Base-by-base conservation (phyloP, 1,140 invertebrate genomes). In the Eupeodes corollae region DNA sequence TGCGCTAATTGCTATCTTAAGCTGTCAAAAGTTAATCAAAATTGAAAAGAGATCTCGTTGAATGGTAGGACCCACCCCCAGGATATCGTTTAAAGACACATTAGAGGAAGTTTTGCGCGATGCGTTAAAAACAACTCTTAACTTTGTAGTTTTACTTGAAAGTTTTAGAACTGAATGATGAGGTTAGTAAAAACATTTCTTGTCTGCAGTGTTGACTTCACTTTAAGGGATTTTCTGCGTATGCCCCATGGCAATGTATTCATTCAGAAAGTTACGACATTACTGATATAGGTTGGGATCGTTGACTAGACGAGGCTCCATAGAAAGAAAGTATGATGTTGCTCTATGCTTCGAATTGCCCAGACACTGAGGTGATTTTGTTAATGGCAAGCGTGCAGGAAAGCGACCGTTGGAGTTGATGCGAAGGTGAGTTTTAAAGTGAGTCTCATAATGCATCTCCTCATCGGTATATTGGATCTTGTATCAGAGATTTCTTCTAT, bases 121-220 rank as follows among this genome's bases (percentile, higher is more conserved):
- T n/a, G n/a, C n/a, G n/a, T n/a, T n/a, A n/a, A n/a, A n/a, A n/a
- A n/a, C n/a, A n/a, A n/a, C n/a, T n/a, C 53, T 43, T 10, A 55
- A 19, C 46, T 62, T 58, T 9, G 63, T 68, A 9, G 55, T 58
- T 32, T 50, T 46, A 47, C 59, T 63, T 3, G 16, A 16, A 48
- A 58, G 50, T 48, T 53, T 56, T 9, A 62, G 42, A 10, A 66
- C 59, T 26, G 50, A 56, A 51, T 69, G 61, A 52, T 70, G 64
- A 31, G 60, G 57, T 21, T 54, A 41, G 46, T 52, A 50, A 34
- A 48, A 55, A 18, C n/a, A n/a, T n/a, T n/a, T n/a, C n/a, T n/a
- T n/a, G 40, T 42, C 1, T n/a, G 42, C 13, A 42, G 13, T 42
- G 49, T n/a, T 37, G 42, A 39, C 12, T 30, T 19, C 21, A 14